A percentile compares a stretch with the other conserved stretches of the same genome.
Conservation (phyloP, 2,888 invertebrate species). For the Tanypteryx hageni region DNA sequence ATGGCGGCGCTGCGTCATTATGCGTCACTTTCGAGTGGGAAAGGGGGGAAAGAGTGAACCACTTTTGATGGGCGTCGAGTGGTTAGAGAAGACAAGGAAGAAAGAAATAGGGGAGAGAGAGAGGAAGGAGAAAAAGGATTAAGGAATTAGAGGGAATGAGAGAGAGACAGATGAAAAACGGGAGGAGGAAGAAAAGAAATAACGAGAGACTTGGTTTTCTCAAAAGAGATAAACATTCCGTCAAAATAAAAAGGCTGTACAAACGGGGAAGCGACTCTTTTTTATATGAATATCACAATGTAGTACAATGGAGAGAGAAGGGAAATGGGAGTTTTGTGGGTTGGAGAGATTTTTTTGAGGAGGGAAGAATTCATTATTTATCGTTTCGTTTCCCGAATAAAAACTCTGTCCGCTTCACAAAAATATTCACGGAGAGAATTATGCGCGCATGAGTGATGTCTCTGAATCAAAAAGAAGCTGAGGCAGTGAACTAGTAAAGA, state of each 20-base stretch:
- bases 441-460: neutral
- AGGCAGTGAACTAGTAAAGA: neutral
- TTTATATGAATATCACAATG: too few species aligned
- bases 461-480: neutral
- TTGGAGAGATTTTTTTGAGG: too few species aligned
- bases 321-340: neutral
- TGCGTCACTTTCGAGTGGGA: conserved; percentile 35
- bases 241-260: neutral
- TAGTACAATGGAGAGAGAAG: neutral
- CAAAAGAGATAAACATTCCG: too few species aligned
- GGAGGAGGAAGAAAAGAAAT: neutral
- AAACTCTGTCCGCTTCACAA: too few species aligned
- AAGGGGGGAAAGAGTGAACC: neutral
- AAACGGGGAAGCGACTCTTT: neutral
- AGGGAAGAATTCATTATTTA: too few species aligned
- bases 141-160: neutral
- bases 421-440: neutral
- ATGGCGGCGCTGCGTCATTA: conserved; percentile 55
- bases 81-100: neutral
- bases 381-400: too few species aligned
- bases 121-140: neutral
- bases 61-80: conserved; percentile 7
- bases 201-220: too few species aligned
- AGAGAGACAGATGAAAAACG: neutral
- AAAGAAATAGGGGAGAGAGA: neutral